A percentile compares a stretch with the other conserved stretches of the same genome.
Evolutionary conservation across 2,797 vertebrate species (phyloP).

Genomic region (Dipus sagitta): DNA sequence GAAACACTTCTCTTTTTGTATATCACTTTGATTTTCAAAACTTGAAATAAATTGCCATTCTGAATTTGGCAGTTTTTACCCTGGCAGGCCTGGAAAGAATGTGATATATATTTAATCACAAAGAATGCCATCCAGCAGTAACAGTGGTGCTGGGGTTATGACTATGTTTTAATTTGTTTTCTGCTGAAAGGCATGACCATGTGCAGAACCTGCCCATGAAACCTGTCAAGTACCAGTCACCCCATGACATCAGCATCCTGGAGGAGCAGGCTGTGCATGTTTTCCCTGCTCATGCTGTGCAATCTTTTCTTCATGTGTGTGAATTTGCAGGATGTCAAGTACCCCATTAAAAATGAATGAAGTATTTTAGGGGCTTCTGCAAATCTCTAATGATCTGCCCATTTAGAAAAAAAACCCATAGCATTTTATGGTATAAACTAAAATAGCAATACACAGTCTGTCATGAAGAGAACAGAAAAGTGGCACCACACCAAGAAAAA

Average conservation of each 20-base stretch:
- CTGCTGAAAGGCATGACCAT: constrained; percentile 45
- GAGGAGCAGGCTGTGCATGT: constrained; percentile 4
- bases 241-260: constrained; percentile 38
- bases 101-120: constrained; percentile 51
- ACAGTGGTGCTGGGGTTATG: constrained; percentile 9
- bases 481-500: constrained; percentile 47
- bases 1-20: neutral
- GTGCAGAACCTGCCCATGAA: constrained; percentile 40
- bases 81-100: constrained; percentile 32
- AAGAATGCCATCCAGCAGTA: constrained; percentile 40
- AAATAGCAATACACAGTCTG: constrained; percentile 55
- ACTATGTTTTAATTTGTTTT: constrained; percentile 63
- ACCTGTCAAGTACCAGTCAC: neutral
- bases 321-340: constrained; percentile 72
- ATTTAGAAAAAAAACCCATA: constrained; percentile 46
- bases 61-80: constrained; percentile 52
- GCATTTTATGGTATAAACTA: constrained; percentile 62
- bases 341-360: constrained; percentile 74
- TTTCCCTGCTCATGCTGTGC: constrained; percentile 33
- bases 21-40: constrained; percentile 59
- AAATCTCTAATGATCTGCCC: constrained; percentile 67
- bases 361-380: constrained; percentile 56
- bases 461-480: constrained; percentile 33
- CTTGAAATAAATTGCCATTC: constrained; percentile 48
- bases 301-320: constrained; percentile 59